Conservation (phyloP, 1,140 invertebrate species). For the Wasmannia auropunctata region DNA sequence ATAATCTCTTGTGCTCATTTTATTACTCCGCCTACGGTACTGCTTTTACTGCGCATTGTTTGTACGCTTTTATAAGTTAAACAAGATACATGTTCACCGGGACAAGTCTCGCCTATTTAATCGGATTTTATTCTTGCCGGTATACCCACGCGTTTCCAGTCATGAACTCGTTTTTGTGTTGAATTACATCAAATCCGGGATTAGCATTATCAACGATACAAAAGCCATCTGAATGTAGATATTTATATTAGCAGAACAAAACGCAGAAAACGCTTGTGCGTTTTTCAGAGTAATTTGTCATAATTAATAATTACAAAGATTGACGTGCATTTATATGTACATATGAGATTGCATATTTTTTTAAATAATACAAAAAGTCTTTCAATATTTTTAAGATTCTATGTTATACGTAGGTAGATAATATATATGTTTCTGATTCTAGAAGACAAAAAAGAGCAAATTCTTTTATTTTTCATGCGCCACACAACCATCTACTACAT, state of each 20-base stretch:
- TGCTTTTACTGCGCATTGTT: slow-evolving; percentile 64
- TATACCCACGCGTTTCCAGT: not conserved
- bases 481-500: not conserved
- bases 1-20: slow-evolving; percentile 74
- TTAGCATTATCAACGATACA: not conserved
- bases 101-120: slow-evolving; percentile 43
- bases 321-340: not conserved
- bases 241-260: slow-evolving; percentile 2
- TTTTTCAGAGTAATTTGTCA: not conserved
- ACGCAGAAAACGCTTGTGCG: not conserved
- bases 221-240: not conserved
- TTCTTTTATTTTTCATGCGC: not conserved
- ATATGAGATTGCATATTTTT: not conserved
- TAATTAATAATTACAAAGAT: not conserved
- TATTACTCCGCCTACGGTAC: slow-evolving; percentile 63
- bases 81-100: slow-evolving; percentile 35
- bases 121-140: slow-evolving; percentile 24
- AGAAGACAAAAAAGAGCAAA: not conserved
- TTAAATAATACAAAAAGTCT: not conserved
- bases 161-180: slow-evolving; percentile 3
- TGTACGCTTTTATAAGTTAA: slow-evolving; percentile 48
- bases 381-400: not conserved
- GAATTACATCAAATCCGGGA: slow-evolving; percentile 2
- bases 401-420: not conserved
- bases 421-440: not conserved